phyloP scores from a whole-genome alignment of 2,113 vertebrate genomes.

The Prietella phreatophila region DNA sequence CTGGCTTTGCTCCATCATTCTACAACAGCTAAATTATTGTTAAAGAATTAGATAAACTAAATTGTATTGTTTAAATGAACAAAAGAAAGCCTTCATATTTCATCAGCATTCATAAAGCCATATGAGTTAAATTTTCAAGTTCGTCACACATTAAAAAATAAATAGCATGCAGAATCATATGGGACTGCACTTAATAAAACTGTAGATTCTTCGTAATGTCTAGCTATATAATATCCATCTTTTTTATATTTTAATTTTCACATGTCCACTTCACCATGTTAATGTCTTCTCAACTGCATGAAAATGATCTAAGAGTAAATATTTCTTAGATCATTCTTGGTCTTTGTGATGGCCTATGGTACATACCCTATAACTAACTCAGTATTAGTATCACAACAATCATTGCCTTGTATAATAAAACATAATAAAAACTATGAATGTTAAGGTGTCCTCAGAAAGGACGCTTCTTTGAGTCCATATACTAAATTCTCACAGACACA shows the following conservation, averaged over 20 bases:
- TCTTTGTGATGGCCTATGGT: not conserved
- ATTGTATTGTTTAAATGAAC: conserved; percentile 1
- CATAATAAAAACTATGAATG: not conserved
- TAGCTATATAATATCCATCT: not conserved
- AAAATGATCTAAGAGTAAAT: not conserved
- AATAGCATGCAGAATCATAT: not conserved
- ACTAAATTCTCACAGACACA: not conserved
- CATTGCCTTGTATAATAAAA: not conserved
- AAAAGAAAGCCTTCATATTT: not conserved
- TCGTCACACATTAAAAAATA: not conserved
- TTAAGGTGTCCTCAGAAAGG: not conserved
- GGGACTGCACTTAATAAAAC: not conserved
- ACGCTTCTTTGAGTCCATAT: not conserved
- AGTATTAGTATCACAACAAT: not conserved
- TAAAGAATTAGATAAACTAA: too few relatives aligned
- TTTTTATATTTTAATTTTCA: not conserved
- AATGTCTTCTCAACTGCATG: not conserved
- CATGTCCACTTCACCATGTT: not conserved
- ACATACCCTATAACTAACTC: not conserved
- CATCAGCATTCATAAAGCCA: not conserved
- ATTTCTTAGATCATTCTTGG: not conserved
- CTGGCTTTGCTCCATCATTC: not conserved
- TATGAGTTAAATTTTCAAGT: not conserved
- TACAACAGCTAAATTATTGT: too few relatives aligned
- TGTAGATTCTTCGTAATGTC: not conserved